These are phyloP conservation scores for Zophobas morio DNA, from an alignment of 1,140 invertebrate genomes.

Conservation along the genomic window DNA sequence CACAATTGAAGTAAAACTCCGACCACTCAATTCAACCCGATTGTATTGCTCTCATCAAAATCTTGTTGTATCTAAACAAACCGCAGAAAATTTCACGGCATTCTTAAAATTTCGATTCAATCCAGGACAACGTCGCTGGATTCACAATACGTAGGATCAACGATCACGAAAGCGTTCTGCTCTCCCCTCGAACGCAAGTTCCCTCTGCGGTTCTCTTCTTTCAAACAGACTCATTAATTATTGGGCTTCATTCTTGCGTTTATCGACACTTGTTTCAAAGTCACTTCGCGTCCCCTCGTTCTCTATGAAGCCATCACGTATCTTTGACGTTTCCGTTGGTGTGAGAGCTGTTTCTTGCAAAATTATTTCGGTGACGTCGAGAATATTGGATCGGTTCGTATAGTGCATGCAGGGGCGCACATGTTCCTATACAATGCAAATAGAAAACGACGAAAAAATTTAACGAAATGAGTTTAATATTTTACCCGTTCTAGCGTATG, in stretches of 20 bases:
- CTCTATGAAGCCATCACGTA: slow-evolving; percentile 29
- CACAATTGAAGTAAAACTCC: too few relatives aligned
- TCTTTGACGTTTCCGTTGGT: slow-evolving; percentile 1
- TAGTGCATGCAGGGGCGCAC: neutral
- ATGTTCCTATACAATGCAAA: neutral
- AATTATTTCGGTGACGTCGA: neutral
- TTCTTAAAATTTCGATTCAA: too few relatives aligned
- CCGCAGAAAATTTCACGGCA: too few relatives aligned
- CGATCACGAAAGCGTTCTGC: slow-evolving; percentile 7
- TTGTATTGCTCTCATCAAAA: too few relatives aligned
- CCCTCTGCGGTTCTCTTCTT: neutral
- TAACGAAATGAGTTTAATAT: neutral
- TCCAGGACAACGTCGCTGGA: too few relatives aligned
- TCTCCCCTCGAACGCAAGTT: too few relatives aligned
- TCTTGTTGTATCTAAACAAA: too few relatives aligned
- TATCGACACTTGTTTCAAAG: slow-evolving; percentile 33
- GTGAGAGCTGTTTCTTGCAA: neutral
- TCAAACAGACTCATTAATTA: slow-evolving; percentile 25
- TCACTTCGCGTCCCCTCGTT: neutral
- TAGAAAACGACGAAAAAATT: neutral
- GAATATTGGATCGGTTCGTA: neutral
- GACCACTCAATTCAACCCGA: too few relatives aligned
- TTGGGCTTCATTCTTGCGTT: slow-evolving; percentile 13
- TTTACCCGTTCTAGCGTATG: neutral
- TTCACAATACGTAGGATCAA: too few relatives aligned